A percentile compares a stretch with the other conserved stretches of the same genome.
phyloP scores from a whole-genome alignment of 2,888 invertebrate species.

The Andrena praecox region DNA sequence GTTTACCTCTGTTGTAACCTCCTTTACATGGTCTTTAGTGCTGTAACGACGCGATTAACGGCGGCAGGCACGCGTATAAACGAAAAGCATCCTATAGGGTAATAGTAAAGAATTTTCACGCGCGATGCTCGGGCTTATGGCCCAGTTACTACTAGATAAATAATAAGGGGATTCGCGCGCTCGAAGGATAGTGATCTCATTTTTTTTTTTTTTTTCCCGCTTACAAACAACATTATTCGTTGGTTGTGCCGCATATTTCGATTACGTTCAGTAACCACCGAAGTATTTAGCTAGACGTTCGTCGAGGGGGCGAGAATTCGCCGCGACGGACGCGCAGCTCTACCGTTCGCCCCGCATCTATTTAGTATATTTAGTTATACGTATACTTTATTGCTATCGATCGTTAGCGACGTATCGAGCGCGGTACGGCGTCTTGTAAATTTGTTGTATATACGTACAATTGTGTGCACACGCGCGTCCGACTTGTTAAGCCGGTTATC shows the following conservation, averaged over 20 bases:
- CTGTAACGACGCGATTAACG: slow-evolving; percentile 41
- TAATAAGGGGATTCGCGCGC: slow-evolving; percentile 39
- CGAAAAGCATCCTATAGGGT: slow-evolving; percentile 53
- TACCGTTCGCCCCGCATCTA: slow-evolving; percentile 82
- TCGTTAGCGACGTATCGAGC: slow-evolving; percentile 53
- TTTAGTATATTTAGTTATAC: slow-evolving; percentile 83
- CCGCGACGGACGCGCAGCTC: slow-evolving; percentile 60
- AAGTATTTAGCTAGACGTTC: slow-evolving; percentile 6
- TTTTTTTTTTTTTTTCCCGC: slow-evolving; percentile 58
- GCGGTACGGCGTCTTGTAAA: slow-evolving; percentile 47
- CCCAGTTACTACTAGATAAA: slow-evolving; percentile 47
- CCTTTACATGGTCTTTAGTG: slow-evolving; percentile 20
- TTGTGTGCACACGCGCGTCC: slow-evolving; percentile 33
- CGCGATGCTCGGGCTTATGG: slow-evolving; percentile 38
- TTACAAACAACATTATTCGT: slow-evolving; percentile 13
- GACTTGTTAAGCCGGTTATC: slow-evolving; percentile 27
- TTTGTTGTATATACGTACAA: slow-evolving; percentile 43
- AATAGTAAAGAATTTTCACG: slow-evolving; percentile 43
- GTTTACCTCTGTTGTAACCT: slow-evolving; percentile 41
- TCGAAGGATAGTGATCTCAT: slow-evolving; percentile 74
- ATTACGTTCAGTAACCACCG: slow-evolving; percentile 14
- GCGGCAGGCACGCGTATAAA: slow-evolving; percentile 56
- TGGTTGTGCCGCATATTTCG: slow-evolving; percentile 4
- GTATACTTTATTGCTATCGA: slow-evolving; percentile 64
- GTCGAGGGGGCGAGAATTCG: not conserved